Base-by-base conservation (phyloP, 2,797 vertebrate genomes). In the Oreochromis grahami region DNA sequence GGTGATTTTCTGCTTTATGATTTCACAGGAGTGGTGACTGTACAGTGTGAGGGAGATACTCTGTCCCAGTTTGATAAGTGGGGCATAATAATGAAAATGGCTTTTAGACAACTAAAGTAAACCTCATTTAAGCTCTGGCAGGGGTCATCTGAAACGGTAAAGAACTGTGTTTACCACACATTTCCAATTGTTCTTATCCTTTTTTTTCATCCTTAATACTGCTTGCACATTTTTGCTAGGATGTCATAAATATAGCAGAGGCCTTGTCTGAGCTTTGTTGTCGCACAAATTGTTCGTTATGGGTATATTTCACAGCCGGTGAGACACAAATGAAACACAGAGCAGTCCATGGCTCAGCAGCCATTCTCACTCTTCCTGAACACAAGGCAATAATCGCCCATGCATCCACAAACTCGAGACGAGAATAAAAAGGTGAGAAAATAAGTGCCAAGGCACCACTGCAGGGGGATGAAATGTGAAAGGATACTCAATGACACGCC, bases 1-100 rank as follows among this genome's bases (percentile, higher is more conserved):
- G 86, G 86, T 94, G 94, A 94, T 95, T 95, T 93, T 94, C 94
- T 95, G 92, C 94, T 93, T 92, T 84, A 91, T 89, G 90, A 91
- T 93, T 94, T 91, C 89, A 91, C 86, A 79, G 85, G 89, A 93
- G 88, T 87, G 91, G 91, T 82, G 91, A 93, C 88, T 72, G 81
- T 79, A 83, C 48, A 79, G 80, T 84, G 87, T 34, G 84, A 83
- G 84, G 77, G 87, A 91, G 82, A 89, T 83, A 84, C 81, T 91
- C 87, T 91, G 93, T 85, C 93, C 93, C 85, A 93, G 86, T 93
- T 94, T 91, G 91, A 93, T 91, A 94, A 95, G 92, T 93, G 89
- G 93, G 92, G 78, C 92, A 93, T 90, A 83, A 87, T 92, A 89
- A 92, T 90, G 81, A 80, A 92, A 91, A 90, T 77, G 51, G 51